A percentile compares a stretch with the other conserved stretches of the same genome.
These are phyloP conservation scores for Drusus annulatus DNA, from an alignment of 1,140 invertebrate species.

Conservation along the genomic window DNA sequence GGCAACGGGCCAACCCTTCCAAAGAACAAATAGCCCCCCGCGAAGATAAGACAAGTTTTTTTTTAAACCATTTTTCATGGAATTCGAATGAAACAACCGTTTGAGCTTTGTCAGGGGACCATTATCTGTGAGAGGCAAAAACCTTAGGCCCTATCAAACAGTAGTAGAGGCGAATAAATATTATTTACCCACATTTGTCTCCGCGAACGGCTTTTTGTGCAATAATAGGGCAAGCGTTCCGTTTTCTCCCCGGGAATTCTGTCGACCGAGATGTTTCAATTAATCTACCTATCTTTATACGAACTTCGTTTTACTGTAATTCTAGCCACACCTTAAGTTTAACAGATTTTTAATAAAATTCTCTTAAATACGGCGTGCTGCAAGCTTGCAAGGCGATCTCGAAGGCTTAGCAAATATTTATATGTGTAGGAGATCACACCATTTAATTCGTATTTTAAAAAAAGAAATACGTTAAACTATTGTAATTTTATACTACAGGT, in stretches of 20 bases:
- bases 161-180: slow-evolving; percentile 22
- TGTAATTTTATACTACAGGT: no score
- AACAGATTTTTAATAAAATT: no score
- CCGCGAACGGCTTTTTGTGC: not conserved
- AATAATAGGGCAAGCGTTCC: not conserved
- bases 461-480: no score
- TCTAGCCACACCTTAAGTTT: no score
- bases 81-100: slow-evolving; percentile 22
- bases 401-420: no score
- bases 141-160: slow-evolving; percentile 8
- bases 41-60: slow-evolving; percentile 17
- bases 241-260: not conserved
- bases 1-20: not conserved
- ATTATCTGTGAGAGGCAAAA: slow-evolving; percentile 8
- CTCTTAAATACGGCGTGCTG: no score
- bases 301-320: no score
- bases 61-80: slow-evolving; percentile 12
- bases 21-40: not conserved
- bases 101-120: slow-evolving; percentile 25
- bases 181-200: slow-evolving; percentile 31
- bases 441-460: no score
- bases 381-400: no score
- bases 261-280: no score
- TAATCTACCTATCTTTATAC: no score
- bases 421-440: no score